Percentiles rank a stretch among this genome's conserved stretches.
Conservation (phyloP, 2,797 vertebrate genomes). For the Austrolebias charrua region DNA sequence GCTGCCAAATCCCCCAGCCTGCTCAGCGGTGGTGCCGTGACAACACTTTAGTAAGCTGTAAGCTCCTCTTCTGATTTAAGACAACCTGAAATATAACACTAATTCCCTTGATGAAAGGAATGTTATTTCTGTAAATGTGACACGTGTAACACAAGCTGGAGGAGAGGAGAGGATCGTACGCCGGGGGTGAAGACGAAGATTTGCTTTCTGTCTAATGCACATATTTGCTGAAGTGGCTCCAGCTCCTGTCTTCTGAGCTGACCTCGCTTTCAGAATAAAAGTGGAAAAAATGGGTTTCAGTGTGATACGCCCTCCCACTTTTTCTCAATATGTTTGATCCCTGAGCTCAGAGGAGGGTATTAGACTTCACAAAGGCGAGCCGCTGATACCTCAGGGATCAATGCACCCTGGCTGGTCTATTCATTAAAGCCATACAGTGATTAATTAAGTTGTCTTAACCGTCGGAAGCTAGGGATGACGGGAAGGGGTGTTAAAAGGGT, state of each 20-base stretch:
- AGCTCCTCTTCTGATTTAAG: constrained; percentile 74
- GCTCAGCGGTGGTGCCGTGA: constrained; percentile 54
- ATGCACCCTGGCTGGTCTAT: constrained; percentile 69
- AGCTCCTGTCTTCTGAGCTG: constrained; percentile 48
- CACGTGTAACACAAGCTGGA: constrained; percentile 70
- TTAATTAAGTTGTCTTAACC: constrained; percentile 74
- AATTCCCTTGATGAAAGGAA: constrained; percentile 73
- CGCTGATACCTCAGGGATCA: constrained; percentile 71
- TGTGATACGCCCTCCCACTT: constrained; percentile 49
- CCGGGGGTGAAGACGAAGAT: constrained; percentile 52
- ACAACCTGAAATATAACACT: constrained; percentile 79
- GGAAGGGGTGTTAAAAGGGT: constrained; percentile 45
- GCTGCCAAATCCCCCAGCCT: constrained; percentile 63
- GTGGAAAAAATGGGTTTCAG: constrained; percentile 33
- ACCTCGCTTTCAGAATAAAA: constrained; percentile 30
- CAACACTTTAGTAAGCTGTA: constrained; percentile 74
- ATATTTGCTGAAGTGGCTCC: constrained; percentile 57
- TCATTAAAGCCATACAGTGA: constrained; percentile 73
- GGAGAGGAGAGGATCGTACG: constrained; percentile 39
- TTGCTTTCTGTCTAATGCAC: constrained; percentile 61
- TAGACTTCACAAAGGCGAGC: constrained; percentile 68
- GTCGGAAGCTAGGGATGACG: constrained; percentile 52
- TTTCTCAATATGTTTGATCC: constrained; percentile 64
- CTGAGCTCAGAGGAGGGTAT: constrained; percentile 58
- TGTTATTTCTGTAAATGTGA: constrained; percentile 78